Evolutionary conservation across 2,888 invertebrate species (phyloP), one percentile per base, ranked within the genome.

Genomic region (Folsomia manolachei): DNA sequence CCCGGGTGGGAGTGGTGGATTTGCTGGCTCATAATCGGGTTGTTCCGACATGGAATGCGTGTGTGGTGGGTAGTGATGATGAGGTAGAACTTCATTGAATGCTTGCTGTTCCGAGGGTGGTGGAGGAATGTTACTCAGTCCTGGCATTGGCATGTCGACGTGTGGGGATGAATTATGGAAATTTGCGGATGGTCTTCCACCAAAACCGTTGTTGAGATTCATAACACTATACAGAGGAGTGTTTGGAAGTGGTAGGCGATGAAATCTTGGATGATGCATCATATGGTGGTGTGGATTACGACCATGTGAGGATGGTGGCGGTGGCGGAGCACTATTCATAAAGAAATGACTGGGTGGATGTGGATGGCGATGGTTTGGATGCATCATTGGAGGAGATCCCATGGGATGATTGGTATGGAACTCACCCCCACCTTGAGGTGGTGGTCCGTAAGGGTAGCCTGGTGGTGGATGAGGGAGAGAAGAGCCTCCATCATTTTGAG

Each of bases 1-100:
- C 7, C 78, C 81, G 60, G 74, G 75, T 9, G 79, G 79, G 0
- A 81, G 65, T 7, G 81, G 81, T 7, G 81, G 81, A 70, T 81
- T 81, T 14, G 81, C 81, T 24, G 81, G 81, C 52, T 81, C 81
- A 51, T 81, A 81, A 63, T 81, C 81, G 1, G 79, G 72, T 21
- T 75, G 70, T 0, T 63, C 52, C 1, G 78, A 69, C 81, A 81
- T 81, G n/a, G 79, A 79, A 63, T 81, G 81, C 23, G 76, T 73
- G 66, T 79, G 79, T 26, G 79, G 74, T 23, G 80, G 79, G 52
- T 74, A 81, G 1, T 78, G 75, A 24, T 69, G 74, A 56, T 75
- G 70, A 21, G 76, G 75, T 4, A 70, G 74, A 1, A 77, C 75
- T 74, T 75, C 69, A 21, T 70, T 77, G 56, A 75, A 65, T 18